phyloP scores from a whole-genome alignment of 53 echinoderm and acorn worm species.

The Holothuria leucospilota region DNA sequence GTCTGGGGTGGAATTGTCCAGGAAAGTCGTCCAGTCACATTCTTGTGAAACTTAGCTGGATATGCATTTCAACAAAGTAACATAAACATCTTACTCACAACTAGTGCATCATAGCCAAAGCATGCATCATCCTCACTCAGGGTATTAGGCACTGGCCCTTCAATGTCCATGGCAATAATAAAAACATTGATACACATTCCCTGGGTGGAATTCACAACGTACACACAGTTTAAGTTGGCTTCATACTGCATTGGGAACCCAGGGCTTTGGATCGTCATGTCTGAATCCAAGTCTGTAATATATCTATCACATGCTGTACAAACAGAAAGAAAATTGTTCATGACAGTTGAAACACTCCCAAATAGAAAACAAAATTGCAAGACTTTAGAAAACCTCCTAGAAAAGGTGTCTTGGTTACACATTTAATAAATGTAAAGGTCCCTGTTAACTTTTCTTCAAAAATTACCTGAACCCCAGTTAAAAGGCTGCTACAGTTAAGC shows the following conservation, averaged over 20 bases:
- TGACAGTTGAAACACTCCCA: too few relatives aligned
- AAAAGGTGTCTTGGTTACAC: too few relatives aligned
- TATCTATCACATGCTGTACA: constrained; percentile 53
- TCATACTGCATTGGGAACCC: constrained; percentile 41
- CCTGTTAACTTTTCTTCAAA: too few relatives aligned
- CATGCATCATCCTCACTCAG: constrained; percentile 13
- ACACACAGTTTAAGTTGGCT: constrained; percentile 28
- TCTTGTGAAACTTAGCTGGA: too few relatives aligned
- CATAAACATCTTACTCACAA: background rate
- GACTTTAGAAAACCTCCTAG: too few relatives aligned
- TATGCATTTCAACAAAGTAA: too few relatives aligned
- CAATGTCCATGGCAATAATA: constrained; percentile 32
- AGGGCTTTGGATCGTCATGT: constrained; percentile 25
- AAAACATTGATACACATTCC: constrained; percentile 48
- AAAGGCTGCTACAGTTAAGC: too few relatives aligned
- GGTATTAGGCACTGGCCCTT: background rate
- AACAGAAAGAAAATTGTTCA: background rate
- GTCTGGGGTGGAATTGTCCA: too few relatives aligned
- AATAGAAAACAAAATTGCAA: too few relatives aligned
- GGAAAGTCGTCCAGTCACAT: too few relatives aligned
- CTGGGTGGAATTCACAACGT: background rate
- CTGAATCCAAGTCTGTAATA: constrained; percentile 33
- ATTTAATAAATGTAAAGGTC: too few relatives aligned
- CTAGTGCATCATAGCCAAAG: constrained; percentile 24
- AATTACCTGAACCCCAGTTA: too few relatives aligned